Percentiles rank a stretch among this genome's conserved stretches.
Conservation (phyloP, 2,888 invertebrate species). For the Hanleya hanleyi region DNA sequence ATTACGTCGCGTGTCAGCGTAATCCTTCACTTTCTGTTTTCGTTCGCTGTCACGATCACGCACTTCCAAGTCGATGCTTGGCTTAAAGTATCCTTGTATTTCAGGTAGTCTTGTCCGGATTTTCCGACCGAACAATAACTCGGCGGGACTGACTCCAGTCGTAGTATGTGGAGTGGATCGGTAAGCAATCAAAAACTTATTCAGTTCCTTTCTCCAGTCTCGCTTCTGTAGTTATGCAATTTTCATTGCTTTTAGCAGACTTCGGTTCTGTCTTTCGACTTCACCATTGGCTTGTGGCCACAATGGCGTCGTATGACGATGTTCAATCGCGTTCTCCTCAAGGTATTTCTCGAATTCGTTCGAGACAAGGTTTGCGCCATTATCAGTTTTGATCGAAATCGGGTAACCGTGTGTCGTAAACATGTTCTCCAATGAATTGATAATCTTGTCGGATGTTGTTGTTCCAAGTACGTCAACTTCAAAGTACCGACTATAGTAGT, state of each 20-base stretch:
- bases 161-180: slow-evolving; percentile 35
- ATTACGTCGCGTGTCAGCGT: slow-evolving; percentile 8
- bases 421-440: background rate
- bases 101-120: slow-evolving; percentile 5
- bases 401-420: slow-evolving; percentile 30
- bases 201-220: slow-evolving; percentile 20
- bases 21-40: slow-evolving; percentile 14
- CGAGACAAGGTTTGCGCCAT: slow-evolving; percentile 37
- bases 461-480: slow-evolving; percentile 1
- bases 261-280: slow-evolving; percentile 40
- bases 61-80: background rate
- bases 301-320: slow-evolving; percentile 31
- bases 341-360: slow-evolving; percentile 30
- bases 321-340: slow-evolving; percentile 27
- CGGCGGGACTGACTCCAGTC: slow-evolving; percentile 29
- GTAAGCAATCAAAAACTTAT: slow-evolving; percentile 34
- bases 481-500: slow-evolving; percentile 28
- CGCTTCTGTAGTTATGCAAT: slow-evolving; percentile 40
- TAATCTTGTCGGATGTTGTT: slow-evolving; percentile 6
- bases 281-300: slow-evolving; percentile 41
- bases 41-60: slow-evolving; percentile 7
- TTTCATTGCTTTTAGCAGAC: slow-evolving; percentile 35
- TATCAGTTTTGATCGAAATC: slow-evolving; percentile 33
- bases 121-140: slow-evolving; percentile 8
- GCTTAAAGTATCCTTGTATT: background rate